These are phyloP conservation scores for Otolemur crassicaudatus DNA, from an alignment of 2,797 vertebrate species.

Conservation along the genomic window DNA sequence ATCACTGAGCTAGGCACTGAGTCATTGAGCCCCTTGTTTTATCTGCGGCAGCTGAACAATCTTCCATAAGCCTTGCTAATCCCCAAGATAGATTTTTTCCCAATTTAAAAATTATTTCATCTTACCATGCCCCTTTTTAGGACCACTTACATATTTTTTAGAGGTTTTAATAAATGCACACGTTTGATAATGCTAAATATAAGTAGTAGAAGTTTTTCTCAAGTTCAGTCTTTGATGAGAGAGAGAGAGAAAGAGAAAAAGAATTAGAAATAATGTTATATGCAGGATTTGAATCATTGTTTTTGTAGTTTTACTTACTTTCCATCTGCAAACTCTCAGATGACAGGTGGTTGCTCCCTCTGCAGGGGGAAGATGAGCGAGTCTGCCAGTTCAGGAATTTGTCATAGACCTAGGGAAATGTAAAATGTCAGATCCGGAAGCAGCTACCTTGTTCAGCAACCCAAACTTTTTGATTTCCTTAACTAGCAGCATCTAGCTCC, in stretches of 20 bases:
- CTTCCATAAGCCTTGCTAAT: neutral
- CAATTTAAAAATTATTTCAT: neutral
- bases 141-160: neutral
- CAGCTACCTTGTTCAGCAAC: neutral
- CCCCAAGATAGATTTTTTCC: neutral
- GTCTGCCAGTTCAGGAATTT: neutral
- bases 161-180: slow-evolving; percentile 29
- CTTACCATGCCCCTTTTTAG: neutral
- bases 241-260: neutral
- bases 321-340: neutral
- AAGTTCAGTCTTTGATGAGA: neutral
- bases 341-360: neutral
- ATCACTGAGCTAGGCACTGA: neutral
- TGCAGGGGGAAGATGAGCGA: neutral
- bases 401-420: neutral
- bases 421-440: too few relatives aligned
- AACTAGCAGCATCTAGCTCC: neutral
- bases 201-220: neutral
- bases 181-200: neutral
- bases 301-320: neutral
- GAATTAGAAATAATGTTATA: neutral
- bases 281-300: neutral
- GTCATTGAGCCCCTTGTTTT: neutral
- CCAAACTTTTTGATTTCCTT: neutral
- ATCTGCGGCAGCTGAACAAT: neutral